Conservation (phyloP, 2,888 invertebrate species). For the Cantharis lateralis region DNA sequence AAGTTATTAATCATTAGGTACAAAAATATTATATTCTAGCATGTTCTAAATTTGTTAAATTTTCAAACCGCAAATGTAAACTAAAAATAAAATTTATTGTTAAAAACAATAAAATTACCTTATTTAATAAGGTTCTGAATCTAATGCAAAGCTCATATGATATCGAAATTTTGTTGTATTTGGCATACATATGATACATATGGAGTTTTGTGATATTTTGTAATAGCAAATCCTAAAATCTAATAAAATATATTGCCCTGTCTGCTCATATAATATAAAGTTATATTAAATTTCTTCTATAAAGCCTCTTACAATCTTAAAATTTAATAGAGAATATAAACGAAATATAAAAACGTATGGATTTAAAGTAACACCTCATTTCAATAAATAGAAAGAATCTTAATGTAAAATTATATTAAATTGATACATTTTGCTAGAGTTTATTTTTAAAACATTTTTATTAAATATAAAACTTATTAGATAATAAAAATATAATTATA, state of each 20-base stretch:
- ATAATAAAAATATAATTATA: too few species aligned
- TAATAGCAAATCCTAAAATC: not conserved
- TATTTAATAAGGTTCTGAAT: not conserved
- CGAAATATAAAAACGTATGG: not conserved
- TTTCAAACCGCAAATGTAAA: not conserved
- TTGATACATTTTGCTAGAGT: not conserved
- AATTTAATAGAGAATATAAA: slow-evolving; percentile 1
- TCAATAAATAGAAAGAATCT: not conserved
- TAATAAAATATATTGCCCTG: not conserved
- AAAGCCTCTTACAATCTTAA: slow-evolving; percentile 13
- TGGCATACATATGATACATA: not conserved
- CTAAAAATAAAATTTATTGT: not conserved
- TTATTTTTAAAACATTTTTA: too few species aligned
- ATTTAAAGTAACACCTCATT: not conserved
- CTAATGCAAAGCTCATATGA: not conserved
- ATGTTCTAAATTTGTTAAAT: not conserved
- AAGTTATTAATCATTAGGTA: too few species aligned
- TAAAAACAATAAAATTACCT: not conserved
- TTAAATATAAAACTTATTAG: too few species aligned
- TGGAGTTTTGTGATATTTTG: not conserved
- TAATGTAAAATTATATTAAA: not conserved
- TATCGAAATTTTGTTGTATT: not conserved
- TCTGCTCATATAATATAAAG: not conserved
- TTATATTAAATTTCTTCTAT: slow-evolving; percentile 2
- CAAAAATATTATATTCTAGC: not conserved